Evolutionary conservation across 2,888 invertebrate genomes (phyloP).

Genomic region (Odontothrips loti): DNA sequence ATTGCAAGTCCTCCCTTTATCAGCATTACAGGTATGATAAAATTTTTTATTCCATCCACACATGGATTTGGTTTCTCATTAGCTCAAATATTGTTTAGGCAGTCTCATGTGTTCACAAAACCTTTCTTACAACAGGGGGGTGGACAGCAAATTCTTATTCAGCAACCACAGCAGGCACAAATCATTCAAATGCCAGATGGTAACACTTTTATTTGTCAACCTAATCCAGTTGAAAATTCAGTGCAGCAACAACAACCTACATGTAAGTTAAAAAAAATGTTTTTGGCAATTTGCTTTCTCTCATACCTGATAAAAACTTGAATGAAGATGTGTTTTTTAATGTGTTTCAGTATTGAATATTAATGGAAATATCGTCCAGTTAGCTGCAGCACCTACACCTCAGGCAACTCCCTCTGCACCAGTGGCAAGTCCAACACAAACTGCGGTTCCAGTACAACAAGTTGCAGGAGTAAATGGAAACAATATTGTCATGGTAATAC

Average conservation of each 20-base stretch:
- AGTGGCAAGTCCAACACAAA: constrained; percentile 37
- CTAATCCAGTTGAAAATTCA: constrained; percentile 46
- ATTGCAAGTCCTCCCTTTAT: constrained; percentile 68
- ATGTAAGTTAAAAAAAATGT: constrained; percentile 41
- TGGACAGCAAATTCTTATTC: constrained; percentile 56
- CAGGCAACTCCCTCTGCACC: constrained; percentile 36
- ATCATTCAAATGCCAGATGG: constrained; percentile 88
- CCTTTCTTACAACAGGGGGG: constrained; percentile 46
- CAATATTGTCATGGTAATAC: constrained; percentile 71
- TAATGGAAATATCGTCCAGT: constrained; percentile 72
- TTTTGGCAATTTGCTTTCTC: not conserved
- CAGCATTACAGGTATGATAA: constrained; percentile 42
- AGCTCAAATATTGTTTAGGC: not conserved
- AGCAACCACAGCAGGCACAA: constrained; percentile 67
- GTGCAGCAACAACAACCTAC: constrained; percentile 57
- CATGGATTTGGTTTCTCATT: not conserved
- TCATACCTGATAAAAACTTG: not conserved
- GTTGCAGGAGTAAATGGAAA: constrained; percentile 57
- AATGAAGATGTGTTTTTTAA: constrained; percentile 31
- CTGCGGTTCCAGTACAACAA: constrained; percentile 40
- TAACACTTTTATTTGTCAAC: constrained; percentile 87
- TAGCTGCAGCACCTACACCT: constrained; percentile 50
- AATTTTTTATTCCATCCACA: constrained; percentile 17
- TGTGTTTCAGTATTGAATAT: constrained; percentile 61
- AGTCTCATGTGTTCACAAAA: not conserved